Base-by-base conservation (phyloP, 2,888 invertebrate species). In the Cephus pulcher region DNA sequence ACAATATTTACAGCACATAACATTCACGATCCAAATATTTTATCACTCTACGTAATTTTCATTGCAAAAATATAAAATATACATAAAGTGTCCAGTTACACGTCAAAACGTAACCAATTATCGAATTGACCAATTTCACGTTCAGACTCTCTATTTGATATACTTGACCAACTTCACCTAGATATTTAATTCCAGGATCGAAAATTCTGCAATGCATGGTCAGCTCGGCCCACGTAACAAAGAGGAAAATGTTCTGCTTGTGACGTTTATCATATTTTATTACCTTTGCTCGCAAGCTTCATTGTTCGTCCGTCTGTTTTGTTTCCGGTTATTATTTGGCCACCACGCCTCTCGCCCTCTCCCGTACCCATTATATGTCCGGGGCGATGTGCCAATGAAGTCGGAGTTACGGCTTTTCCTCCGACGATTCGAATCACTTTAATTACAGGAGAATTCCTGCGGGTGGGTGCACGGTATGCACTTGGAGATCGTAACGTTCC, bases 261-360 rank as follows among this genome's bases (percentile, higher is more conserved):
- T 82, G 82, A 84, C 82, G 81, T 83, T 89, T 87, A 89, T 89
- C 89, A 89, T 89, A 89, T 88, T 89, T 89, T 89, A 89, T 89
- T 88, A 84, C 88, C 86, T 86, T 84, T 83, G 85, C 83, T 84
- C 80, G 83, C 84, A 81, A 83, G 84, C 83, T 83, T 86, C 84
- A 89, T 88, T 89, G 88, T 89, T 86, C 83, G 86, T 83, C 83
- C 84, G 85, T 87, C 86, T 87, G 87, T 88, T 89, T 88, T 88
- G 87, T 88, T 88, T 88, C 87, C 86, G 85, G 87, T 86, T 86
- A 87, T 89, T 88, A 88, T 86, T 88, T 83, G 81, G 84, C 82
- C 82, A 80, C 75, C 80, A 73, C 73, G 69, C 78, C 75, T 75
- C 80, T 76, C 78, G 73, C 69, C 40, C n/a, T 3, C 12, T 12